phyloP scores from a whole-genome alignment of 2,888 invertebrate species.

The Agelastica alni region DNA sequence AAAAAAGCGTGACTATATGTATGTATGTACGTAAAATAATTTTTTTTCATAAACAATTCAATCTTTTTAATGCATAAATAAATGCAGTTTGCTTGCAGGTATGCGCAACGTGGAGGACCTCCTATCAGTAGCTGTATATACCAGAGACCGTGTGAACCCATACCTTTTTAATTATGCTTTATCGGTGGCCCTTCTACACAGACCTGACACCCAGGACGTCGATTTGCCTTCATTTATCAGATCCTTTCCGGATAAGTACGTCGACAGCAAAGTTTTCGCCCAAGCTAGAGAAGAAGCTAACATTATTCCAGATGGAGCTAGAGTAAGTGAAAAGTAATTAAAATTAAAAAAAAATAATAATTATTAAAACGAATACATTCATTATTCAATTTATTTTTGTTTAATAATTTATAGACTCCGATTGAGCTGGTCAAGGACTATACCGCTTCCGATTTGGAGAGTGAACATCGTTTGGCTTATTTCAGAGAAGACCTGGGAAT shows the following conservation, averaged over 20 bases:
- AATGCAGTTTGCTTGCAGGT: constrained; percentile 15
- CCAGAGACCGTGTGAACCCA: constrained; percentile 76
- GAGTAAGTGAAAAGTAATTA: constrained; percentile 56
- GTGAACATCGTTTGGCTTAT: constrained; percentile 81
- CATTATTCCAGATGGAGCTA: constrained; percentile 64
- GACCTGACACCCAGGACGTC: constrained; percentile 71
- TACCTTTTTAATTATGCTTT: constrained; percentile 79
- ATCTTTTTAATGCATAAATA: too few species aligned
- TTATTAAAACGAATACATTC: too few species aligned
- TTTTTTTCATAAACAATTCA: too few species aligned
- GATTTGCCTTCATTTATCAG: constrained; percentile 75
- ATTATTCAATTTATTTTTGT: too few species aligned
- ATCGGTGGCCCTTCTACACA: constrained; percentile 76
- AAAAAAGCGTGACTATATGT: too few species aligned
- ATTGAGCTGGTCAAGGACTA: constrained; percentile 74
- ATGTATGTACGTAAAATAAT: too few species aligned
- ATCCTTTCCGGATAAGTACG: constrained; percentile 81
- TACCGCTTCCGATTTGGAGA: constrained; percentile 74
- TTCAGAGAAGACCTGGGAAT: constrained; percentile 85
- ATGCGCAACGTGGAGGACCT: constrained; percentile 69
- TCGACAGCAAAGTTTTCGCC: constrained; percentile 74
- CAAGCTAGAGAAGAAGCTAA: constrained; percentile 71
- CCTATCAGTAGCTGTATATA: constrained; percentile 69
- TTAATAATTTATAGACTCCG: constrained; percentile 59
- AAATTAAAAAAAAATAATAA: not conserved